phyloP scores from a whole-genome alignment of 1,140 invertebrate genomes.

The Hylyphantes graminicola region DNA sequence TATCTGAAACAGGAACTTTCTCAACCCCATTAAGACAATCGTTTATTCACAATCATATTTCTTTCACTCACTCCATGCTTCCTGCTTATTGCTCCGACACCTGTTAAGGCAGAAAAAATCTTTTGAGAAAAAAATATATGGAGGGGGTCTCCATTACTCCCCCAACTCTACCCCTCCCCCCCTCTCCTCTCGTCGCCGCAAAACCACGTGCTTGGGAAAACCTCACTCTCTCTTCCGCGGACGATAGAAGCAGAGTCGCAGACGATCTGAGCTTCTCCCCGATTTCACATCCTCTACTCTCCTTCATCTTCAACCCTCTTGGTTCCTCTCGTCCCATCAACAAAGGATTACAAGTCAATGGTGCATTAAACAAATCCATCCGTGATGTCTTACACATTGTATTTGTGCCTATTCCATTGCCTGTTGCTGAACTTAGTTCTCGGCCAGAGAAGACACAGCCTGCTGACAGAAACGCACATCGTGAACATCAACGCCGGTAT shows the following conservation, averaged over 20 bases:
- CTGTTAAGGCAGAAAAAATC: constrained; percentile 5
- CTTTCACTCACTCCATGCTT: not conserved
- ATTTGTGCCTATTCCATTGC: not conserved
- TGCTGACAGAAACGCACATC: constrained; percentile 32
- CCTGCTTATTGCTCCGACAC: not conserved
- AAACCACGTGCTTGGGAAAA: constrained; percentile 54
- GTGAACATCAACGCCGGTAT: constrained; percentile 59
- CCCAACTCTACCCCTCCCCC: not conserved
- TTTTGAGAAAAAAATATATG: not conserved
- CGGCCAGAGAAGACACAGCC: not conserved
- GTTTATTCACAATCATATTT: not conserved
- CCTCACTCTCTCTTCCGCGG: constrained; percentile 16
- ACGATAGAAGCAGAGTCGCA: constrained; percentile 6
- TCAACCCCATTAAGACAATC: too few species aligned
- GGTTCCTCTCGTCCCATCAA: not conserved
- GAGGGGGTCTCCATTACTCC: not conserved
- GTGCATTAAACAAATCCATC: not conserved
- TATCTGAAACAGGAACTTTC: too few species aligned
- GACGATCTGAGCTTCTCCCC: not conserved
- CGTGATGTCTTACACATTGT: not conserved
- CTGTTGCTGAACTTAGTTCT: not conserved
- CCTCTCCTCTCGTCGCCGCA: constrained; percentile 4
- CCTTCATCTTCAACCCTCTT: not conserved
- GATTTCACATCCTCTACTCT: not conserved
- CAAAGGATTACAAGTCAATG: not conserved